Conservation (phyloP, 2,113 vertebrate genomes). For the Gorsachius goisagi region DNA sequence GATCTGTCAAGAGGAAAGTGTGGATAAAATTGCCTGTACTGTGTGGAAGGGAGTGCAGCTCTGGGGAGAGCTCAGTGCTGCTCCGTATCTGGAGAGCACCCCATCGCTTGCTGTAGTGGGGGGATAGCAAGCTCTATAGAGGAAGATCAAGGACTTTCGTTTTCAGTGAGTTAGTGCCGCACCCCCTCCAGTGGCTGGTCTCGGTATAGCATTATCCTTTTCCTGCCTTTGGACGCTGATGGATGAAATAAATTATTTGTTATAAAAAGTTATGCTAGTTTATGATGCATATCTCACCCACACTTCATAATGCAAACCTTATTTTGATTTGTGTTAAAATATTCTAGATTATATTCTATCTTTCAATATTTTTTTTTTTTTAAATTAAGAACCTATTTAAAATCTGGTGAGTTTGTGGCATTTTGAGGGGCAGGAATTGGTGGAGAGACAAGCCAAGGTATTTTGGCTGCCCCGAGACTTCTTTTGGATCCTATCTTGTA, state of each 20-base stretch:
- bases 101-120: background rate
- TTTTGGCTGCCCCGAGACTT: background rate
- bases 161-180: background rate
- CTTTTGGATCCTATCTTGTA: background rate
- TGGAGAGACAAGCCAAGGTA: background rate
- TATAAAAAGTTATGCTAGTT: background rate
- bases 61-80: background rate
- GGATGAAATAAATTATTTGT: background rate
- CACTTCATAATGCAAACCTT: background rate
- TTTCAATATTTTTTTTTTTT: background rate
- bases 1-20: background rate
- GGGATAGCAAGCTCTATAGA: too few relatives aligned
- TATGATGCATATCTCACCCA: background rate
- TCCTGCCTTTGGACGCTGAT: rapidly evolving
- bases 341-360: background rate
- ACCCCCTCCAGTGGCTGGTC: constrained; percentile 21
- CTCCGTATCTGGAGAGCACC: too few relatives aligned
- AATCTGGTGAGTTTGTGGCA: background rate
- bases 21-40: background rate
- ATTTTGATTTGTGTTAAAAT: background rate
- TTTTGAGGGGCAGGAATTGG: background rate
- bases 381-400: background rate
- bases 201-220: background rate
- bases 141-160: background rate
- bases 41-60: background rate